A percentile compares a stretch with the other conserved stretches of the same genome.
Evolutionary conservation across 1,140 invertebrate genomes (phyloP).

Genomic region (Drosophila ficusphila): DNA sequence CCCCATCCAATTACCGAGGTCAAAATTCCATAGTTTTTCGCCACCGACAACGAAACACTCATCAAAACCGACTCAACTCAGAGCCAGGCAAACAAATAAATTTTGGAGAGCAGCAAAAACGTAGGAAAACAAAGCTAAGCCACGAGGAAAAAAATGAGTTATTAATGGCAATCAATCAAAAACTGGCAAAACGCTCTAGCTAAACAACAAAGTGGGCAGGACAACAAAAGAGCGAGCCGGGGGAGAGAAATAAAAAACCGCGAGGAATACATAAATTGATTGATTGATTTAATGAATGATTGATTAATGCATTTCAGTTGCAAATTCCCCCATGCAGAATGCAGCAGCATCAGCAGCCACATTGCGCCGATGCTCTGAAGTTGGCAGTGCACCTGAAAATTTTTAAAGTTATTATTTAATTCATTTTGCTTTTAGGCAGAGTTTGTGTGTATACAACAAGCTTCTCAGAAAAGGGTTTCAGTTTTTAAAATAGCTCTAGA

Average conservation of each 20-base stretch:
- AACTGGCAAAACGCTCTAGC: slow-evolving; percentile 57
- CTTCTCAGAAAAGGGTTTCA: too few relatives aligned
- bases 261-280: slow-evolving; percentile 78
- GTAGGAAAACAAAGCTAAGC: slow-evolving; percentile 35
- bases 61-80: slow-evolving; percentile 45
- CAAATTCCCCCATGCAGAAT: slow-evolving; percentile 79
- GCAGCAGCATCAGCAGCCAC: slow-evolving; percentile 32
- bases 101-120: slow-evolving; percentile 38
- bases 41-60: slow-evolving; percentile 15
- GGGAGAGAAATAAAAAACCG: slow-evolving; percentile 43
- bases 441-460: too few relatives aligned
- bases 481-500: too few relatives aligned
- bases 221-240: slow-evolving; percentile 22
- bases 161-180: slow-evolving; percentile 82
- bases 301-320: slow-evolving; percentile 82
- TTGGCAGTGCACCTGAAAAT: slow-evolving; percentile 10
- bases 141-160: slow-evolving; percentile 66
- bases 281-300: slow-evolving; percentile 83
- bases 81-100: slow-evolving; percentile 68
- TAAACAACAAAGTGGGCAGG: slow-evolving; percentile 26
- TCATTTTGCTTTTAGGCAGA: too few relatives aligned
- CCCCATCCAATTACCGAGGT: slow-evolving; percentile 42
- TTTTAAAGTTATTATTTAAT: background rate
- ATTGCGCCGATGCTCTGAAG: slow-evolving; percentile 15
- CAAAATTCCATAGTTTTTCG: slow-evolving; percentile 33